These are phyloP conservation scores for honey bee (Apis mellifera) DNA, from an alignment of 1,140 invertebrate genomes.

Conservation along the genomic window Amel_HAv3.1 CM009944.2:5976001-5976500, in stretches of 20 bases:
- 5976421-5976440: conserved; percentile 21
- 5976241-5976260: conserved; percentile 67
- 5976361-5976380: conserved; percentile 1
- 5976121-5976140: conserved; percentile 8
- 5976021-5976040: conserved; percentile 74
- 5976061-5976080: conserved; percentile 5
- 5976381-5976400: conserved; percentile 34
- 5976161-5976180: background rate
- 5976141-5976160: conserved; percentile 21
- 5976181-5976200: background rate
- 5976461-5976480: conserved; percentile 38
- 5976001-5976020: conserved; percentile 72
- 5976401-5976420: conserved; percentile 8
- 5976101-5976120: conserved; percentile 16
- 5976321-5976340: conserved; percentile 78
- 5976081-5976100: background rate
- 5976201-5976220: conserved; percentile 2
- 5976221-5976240: conserved; percentile 74
- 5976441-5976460: conserved; percentile 21
- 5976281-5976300: conserved; percentile 80
- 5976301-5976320: conserved; percentile 74
- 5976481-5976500: conserved; percentile 16
- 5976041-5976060: conserved; percentile 78
- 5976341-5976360: conserved; percentile 73
- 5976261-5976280: conserved; percentile 79